These are phyloP conservation scores for Aphelocoma coerulescens DNA, from an alignment of 2,113 vertebrate species.

Conservation along the genomic window DNA sequence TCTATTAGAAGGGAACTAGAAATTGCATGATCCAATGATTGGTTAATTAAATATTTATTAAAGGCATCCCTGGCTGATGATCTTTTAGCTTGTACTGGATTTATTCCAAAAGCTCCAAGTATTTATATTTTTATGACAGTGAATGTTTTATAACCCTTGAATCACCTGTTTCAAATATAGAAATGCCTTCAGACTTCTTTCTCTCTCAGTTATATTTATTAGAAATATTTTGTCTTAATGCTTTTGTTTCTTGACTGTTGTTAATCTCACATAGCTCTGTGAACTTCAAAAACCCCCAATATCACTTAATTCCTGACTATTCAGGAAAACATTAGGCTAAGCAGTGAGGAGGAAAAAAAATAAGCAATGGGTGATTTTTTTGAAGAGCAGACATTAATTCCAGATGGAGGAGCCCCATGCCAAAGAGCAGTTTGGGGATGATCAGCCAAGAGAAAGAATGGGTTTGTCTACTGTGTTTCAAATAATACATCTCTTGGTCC, in stretches of 20 bases:
- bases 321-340: not conserved
- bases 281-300: not conserved
- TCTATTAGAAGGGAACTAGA: not conserved
- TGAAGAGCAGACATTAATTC: not conserved
- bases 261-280: not conserved
- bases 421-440: not conserved
- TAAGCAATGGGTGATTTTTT: not conserved
- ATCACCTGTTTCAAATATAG: not conserved
- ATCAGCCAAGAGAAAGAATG: not conserved
- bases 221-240: not conserved
- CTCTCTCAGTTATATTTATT: not conserved
- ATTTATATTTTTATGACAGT: not conserved
- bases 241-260: not conserved
- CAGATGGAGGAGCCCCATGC: not conserved
- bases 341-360: not conserved
- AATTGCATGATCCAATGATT: not conserved
- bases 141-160: not conserved
- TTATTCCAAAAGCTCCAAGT: not conserved
- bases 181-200: not conserved
- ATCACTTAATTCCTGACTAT: not conserved
- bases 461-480: not conserved
- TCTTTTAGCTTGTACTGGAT: not conserved
- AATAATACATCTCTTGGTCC: not conserved
- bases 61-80: not conserved
- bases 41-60: not conserved